These are phyloP conservation scores for Scleropages formosus DNA, from an alignment of 2,797 vertebrate genomes.

Conservation along the genomic window DNA sequence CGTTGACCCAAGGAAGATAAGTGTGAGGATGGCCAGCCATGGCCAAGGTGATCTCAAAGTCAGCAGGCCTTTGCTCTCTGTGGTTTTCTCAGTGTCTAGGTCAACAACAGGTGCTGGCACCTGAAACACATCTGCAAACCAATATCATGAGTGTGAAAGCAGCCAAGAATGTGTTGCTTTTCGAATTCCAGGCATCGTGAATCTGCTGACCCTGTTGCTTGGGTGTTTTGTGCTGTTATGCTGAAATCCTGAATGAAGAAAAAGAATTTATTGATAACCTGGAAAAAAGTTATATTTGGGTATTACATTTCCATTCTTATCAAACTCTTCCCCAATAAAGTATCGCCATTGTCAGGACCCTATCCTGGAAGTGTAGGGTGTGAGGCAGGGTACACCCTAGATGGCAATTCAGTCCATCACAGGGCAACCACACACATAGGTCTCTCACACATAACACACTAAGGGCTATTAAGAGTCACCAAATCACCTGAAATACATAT, in stretches of 20 bases:
- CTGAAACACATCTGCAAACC: conserved; percentile 51
- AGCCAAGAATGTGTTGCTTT: conserved; percentile 24
- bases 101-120: conserved; percentile 67
- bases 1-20: conserved; percentile 87
- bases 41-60: conserved; percentile 73
- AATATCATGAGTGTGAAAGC: background rate
- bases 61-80: conserved; percentile 65
- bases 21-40: conserved; percentile 83
- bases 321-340: too few species aligned
- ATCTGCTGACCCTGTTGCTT: background rate
- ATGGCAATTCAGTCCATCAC: too few species aligned
- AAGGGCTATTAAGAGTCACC: too few species aligned
- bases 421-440: too few species aligned
- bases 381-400: too few species aligned
- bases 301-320: background rate
- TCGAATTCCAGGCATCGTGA: conserved; percentile 20
- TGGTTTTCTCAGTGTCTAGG: conserved; percentile 70
- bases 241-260: too few species aligned
- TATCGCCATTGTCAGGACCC: too few species aligned
- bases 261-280: too few species aligned
- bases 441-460: too few species aligned
- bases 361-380: too few species aligned
- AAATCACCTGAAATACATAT: too few species aligned
- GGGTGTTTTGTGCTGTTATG: too few species aligned
- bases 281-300: background rate